Evolutionary conservation across 1,140 invertebrate species (phyloP).

Genomic region (Drosophila bifasciata): DNA sequence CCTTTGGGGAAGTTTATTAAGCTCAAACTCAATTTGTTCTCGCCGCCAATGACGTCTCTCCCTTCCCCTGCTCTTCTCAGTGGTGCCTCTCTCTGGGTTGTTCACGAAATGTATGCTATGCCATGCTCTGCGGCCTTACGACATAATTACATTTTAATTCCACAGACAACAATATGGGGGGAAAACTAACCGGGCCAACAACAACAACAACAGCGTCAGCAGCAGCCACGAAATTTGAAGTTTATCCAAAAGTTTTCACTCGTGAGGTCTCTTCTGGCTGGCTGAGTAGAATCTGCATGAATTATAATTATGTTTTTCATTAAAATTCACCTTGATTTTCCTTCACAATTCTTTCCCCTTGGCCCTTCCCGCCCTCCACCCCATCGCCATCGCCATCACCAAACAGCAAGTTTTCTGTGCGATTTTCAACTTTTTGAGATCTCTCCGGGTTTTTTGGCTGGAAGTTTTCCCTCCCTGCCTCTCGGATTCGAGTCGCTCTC

Average conservation of each 20-base stretch:
- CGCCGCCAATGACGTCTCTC: constrained; percentile 18
- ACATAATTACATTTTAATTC: constrained; percentile 81
- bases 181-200: constrained; percentile 31
- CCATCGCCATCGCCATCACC: too few species aligned
- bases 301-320: constrained; percentile 82
- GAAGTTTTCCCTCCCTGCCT: constrained; percentile 4
- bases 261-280: constrained; percentile 50
- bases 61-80: background rate
- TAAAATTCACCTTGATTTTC: constrained; percentile 76
- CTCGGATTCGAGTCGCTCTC: background rate
- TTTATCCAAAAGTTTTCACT: constrained; percentile 72
- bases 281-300: constrained; percentile 70
- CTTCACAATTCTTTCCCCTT: constrained; percentile 2
- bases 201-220: constrained; percentile 20
- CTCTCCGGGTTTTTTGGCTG: constrained; percentile 11
- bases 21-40: constrained; percentile 37
- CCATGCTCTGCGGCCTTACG: constrained; percentile 57
- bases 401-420: constrained; percentile 21
- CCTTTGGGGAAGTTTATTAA: constrained; percentile 48
- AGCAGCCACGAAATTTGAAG: constrained; percentile 46
- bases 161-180: constrained; percentile 50
- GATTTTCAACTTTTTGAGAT: constrained; percentile 67
- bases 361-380: background rate
- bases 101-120: constrained; percentile 58
- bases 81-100: constrained; percentile 14